Conservation (phyloP, 2,797 vertebrate genomes). For the Lophotriccus pileatus region DNA sequence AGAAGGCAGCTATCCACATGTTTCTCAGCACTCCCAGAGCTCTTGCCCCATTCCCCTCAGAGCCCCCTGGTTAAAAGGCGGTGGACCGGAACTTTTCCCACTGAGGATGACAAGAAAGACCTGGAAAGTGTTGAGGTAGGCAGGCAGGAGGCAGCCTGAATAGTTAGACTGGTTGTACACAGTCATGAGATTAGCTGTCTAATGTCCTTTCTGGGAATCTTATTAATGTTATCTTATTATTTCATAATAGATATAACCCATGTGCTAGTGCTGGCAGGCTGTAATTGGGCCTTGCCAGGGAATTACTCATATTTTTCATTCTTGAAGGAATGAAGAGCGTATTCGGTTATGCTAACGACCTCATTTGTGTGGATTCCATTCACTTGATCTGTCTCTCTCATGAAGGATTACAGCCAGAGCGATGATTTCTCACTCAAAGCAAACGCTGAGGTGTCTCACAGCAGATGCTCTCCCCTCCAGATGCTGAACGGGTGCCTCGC, state of each 20-base stretch:
- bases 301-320: conserved; percentile 67
- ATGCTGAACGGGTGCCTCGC: not conserved
- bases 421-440: conserved; percentile 44
- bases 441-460: not conserved
- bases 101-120: not conserved
- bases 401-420: conserved; percentile 40
- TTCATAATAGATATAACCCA: conserved; percentile 68
- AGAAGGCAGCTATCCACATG: not conserved
- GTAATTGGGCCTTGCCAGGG: conserved; percentile 68
- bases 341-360: conserved; percentile 67
- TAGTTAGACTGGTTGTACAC: not conserved
- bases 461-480: not conserved
- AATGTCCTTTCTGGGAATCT: conserved; percentile 66
- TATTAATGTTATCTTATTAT: conserved; percentile 71
- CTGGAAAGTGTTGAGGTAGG: not conserved
- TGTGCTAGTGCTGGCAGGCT: conserved; percentile 19
- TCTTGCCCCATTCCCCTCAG: not conserved
- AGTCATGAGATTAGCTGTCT: conserved; percentile 16
- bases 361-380: conserved; percentile 68
- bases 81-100: not conserved
- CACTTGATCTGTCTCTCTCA: conserved; percentile 18
- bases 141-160: not conserved
- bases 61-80: not conserved
- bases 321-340: conserved; percentile 50
- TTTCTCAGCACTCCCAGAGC: not conserved